phyloP scores from a whole-genome alignment of 2,888 invertebrate species.

The Spialia ferax region DNA sequence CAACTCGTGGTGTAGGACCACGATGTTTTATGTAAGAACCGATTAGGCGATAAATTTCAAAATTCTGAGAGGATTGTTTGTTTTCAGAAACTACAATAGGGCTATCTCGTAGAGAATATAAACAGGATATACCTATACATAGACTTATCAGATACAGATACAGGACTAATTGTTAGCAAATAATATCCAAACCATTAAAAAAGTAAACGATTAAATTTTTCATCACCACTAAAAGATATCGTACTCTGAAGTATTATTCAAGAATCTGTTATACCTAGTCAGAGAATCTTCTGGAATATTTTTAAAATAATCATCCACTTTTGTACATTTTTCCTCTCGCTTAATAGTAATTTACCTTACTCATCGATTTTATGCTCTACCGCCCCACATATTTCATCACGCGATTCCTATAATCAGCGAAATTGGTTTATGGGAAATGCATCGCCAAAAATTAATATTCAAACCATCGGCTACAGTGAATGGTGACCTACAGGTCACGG shows the following conservation, averaged over 20 bases:
- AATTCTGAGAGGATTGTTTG: neutral
- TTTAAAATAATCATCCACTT: neutral
- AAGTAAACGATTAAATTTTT: too few species aligned
- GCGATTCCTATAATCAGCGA: conserved; percentile 35
- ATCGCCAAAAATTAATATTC: conserved; percentile 41
- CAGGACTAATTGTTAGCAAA: too few species aligned
- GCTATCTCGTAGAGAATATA: too few species aligned
- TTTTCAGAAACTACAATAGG: neutral
- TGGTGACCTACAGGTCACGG: conserved; percentile 41
- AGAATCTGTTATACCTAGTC: too few species aligned
- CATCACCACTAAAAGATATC: too few species aligned
- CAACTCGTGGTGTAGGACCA: neutral
- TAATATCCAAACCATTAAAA: too few species aligned
- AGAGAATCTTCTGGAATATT: too few species aligned
- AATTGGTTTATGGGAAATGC: conserved; percentile 37
- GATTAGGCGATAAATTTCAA: neutral
- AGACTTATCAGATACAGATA: too few species aligned
- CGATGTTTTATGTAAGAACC: neutral
- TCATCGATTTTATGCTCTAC: conserved; percentile 33
- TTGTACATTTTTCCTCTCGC: neutral
- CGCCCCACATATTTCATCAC: conserved; percentile 29
- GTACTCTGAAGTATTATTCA: too few species aligned
- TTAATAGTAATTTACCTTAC: conserved; percentile 14
- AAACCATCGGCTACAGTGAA: conserved; percentile 29
- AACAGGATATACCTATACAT: too few species aligned